These are phyloP conservation scores for Sapayoa aenigma DNA, from an alignment of 2,113 vertebrate species.

Conservation along the genomic window DNA sequence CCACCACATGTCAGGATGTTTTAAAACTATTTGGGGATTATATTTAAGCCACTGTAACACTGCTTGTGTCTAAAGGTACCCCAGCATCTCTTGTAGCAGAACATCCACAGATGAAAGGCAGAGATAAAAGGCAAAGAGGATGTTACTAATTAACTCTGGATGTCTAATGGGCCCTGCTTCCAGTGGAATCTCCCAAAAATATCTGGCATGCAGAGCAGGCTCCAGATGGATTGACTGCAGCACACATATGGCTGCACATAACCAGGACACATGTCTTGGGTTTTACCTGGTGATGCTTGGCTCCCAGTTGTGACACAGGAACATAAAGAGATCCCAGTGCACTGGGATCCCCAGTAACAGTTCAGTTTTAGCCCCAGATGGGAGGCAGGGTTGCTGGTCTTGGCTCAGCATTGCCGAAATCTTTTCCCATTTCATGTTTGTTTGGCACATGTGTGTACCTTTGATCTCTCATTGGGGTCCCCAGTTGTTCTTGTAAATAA, in stretches of 20 bases:
- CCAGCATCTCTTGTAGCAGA: not conserved
- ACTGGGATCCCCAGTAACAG: not conserved
- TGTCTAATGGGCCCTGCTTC: not conserved
- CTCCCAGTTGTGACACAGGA: not conserved
- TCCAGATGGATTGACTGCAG: not conserved
- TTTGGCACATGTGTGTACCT: not conserved
- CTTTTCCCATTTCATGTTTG: not conserved
- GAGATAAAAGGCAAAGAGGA: constrained; percentile 48
- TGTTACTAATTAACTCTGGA: constrained; percentile 37
- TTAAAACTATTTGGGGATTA: constrained; percentile 12
- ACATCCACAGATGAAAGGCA: constrained; percentile 45
- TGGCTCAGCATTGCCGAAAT: not conserved
- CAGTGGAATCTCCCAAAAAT: constrained; percentile 3
- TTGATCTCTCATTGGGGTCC: not conserved
- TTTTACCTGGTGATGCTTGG: not conserved
- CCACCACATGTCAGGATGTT: not conserved
- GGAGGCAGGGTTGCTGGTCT: not conserved
- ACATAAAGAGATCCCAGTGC: not conserved
- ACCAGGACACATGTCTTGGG: not conserved
- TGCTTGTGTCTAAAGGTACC: not conserved
- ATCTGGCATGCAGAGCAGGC: not conserved
- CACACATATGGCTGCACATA: not conserved
- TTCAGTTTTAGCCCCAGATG: not conserved
- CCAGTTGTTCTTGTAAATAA: not conserved
- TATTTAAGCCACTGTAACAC: constrained; percentile 26